Evolutionary conservation across 1,140 invertebrate genomes (phyloP).

Genomic region (Oscheius sp.): DNA sequence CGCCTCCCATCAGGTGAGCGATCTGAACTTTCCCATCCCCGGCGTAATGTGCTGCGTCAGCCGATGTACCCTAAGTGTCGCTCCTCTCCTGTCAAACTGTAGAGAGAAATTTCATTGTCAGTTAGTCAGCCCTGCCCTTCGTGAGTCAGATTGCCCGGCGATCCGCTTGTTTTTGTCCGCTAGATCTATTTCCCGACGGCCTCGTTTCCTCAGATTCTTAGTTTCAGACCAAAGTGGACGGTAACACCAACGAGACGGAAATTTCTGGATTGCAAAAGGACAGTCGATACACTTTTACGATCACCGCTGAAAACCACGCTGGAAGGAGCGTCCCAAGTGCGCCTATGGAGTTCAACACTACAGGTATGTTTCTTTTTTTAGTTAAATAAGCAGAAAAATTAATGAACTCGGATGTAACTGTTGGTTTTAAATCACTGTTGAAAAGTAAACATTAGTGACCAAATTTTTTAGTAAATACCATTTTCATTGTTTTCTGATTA

Average conservation of each 20-base stretch:
- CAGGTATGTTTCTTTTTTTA: too few relatives aligned
- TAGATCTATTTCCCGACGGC: not conserved
- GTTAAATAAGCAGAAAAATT: too few relatives aligned
- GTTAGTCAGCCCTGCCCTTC: constrained; percentile 6
- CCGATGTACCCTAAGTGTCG: not conserved
- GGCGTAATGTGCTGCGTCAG: not conserved
- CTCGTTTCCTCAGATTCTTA: constrained; percentile 2
- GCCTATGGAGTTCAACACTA: constrained; percentile 17
- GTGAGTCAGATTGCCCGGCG: constrained; percentile 1
- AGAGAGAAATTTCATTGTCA: not conserved
- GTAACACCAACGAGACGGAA: not conserved
- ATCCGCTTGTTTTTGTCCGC: not conserved
- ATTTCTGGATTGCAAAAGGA: constrained; percentile 9
- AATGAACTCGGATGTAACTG: too few relatives aligned
- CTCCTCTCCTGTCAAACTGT: not conserved
- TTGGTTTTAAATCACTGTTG: too few relatives aligned
- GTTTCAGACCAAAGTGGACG: constrained; percentile 21
- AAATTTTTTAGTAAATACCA: too few relatives aligned
- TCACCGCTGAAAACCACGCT: constrained; percentile 24
- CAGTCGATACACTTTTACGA: not conserved
- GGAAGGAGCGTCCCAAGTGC: constrained; percentile 7
- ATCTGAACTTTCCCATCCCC: not conserved
- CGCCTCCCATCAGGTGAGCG: constrained; percentile 17
- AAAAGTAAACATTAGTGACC: too few relatives aligned
- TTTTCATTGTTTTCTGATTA: too few relatives aligned